A percentile compares a stretch with the other conserved stretches of the same genome.
Conservation (phyloP, 2,797 vertebrate species). For the Peromyscus attwateri region DNA sequence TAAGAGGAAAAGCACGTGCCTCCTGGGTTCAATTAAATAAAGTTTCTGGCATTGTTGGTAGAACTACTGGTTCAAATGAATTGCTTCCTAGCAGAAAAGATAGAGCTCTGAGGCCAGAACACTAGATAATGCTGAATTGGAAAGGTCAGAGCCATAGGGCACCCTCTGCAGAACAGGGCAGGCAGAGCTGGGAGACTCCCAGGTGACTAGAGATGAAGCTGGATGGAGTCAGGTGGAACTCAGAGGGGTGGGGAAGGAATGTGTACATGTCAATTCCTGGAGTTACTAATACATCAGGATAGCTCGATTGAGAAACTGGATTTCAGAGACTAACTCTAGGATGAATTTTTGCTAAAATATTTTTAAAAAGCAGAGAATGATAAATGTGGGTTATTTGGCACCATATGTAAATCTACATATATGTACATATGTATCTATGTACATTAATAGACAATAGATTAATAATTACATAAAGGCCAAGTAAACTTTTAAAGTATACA, state of each 20-base stretch:
- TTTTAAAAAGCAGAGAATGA: background rate
- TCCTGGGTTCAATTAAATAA: constrained; percentile 33
- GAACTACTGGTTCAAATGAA: background rate
- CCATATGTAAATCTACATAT: background rate
- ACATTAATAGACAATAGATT: background rate
- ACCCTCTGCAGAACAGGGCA: background rate
- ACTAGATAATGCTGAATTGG: background rate
- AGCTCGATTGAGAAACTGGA: constrained; percentile 25
- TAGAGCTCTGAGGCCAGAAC: background rate
- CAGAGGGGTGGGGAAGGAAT: too few relatives aligned
- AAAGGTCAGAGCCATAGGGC: background rate
- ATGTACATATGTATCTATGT: background rate
- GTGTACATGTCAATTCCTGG: background rate
- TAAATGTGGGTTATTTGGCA: constrained; percentile 25
- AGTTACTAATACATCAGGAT: constrained; percentile 26
- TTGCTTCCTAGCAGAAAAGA: constrained; percentile 26
- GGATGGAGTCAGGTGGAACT: background rate
- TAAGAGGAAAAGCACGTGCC: background rate
- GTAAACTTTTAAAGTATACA: background rate
- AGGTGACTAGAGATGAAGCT: background rate
- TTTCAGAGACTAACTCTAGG: background rate
- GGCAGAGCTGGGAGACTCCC: background rate
- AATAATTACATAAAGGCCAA: background rate
- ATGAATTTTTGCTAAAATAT: constrained; percentile 41
- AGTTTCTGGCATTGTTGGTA: background rate